These are phyloP conservation scores for Apomyelois bistriatella DNA, from an alignment of 2,888 invertebrate genomes.

Conservation along the genomic window DNA sequence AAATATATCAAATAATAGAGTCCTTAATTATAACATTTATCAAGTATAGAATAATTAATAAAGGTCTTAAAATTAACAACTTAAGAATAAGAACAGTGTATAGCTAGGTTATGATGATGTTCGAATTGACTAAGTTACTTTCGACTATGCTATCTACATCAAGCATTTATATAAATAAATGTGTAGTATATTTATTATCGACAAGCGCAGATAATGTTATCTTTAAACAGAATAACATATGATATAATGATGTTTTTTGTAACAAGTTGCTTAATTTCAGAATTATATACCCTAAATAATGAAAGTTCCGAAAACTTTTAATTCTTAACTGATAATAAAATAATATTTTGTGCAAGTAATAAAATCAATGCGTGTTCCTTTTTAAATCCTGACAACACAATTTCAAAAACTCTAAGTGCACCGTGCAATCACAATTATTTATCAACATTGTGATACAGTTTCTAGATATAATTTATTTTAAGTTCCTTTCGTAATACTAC, in stretches of 20 bases:
- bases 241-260: no score
- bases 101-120: conserved; percentile 33
- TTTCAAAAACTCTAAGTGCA: conserved; percentile 57
- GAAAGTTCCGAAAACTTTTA: no score
- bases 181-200: background rate
- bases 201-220: background rate
- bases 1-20: no score
- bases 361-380: conserved; percentile 13
- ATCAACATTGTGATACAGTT: conserved; percentile 39
- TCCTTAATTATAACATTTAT: no score
- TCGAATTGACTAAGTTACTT: conserved; percentile 50
- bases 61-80: no score
- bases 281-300: no score
- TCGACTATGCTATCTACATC: conserved; percentile 22
- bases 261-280: no score
- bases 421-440: conserved; percentile 59
- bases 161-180: no score
- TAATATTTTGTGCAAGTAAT: conserved; percentile 14
- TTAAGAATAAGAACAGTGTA: no score
- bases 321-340: no score
- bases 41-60: no score
- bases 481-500: background rate
- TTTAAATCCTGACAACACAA: conserved; percentile 13
- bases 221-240: no score
- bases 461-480: conserved; percentile 38